Conservation (phyloP, 2,888 invertebrate genomes). For the Ditula angustiorana region DNA sequence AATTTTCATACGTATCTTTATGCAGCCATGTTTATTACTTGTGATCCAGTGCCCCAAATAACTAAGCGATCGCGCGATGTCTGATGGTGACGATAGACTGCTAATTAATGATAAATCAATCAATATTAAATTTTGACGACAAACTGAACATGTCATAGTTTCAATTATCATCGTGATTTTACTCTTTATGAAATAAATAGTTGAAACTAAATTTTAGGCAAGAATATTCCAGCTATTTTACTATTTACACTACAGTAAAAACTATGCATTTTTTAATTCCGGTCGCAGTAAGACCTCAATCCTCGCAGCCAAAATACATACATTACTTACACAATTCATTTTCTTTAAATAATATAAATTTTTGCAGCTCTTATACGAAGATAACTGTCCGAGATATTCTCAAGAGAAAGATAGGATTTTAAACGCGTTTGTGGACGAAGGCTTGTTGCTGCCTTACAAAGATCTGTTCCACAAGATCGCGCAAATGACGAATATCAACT, state of each 20-base stretch:
- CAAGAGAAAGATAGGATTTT: constrained; percentile 77
- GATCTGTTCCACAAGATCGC: constrained; percentile 78
- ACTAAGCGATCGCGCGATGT: background rate
- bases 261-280: too few relatives aligned
- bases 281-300: too few relatives aligned
- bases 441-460: constrained; percentile 70
- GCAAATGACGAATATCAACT: constrained; percentile 78
- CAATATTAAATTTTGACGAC: background rate
- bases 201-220: too few relatives aligned
- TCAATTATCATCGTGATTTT: background rate
- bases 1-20: background rate
- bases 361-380: constrained; percentile 75
- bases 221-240: too few relatives aligned
- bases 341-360: constrained; percentile 38
- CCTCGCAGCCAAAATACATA: too few relatives aligned
- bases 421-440: constrained; percentile 72
- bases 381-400: constrained; percentile 76
- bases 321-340: too few relatives aligned
- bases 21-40: background rate
- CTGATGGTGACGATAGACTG: background rate
- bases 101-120: background rate
- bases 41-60: background rate
- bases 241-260: too few relatives aligned
- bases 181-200: background rate
- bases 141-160: too few relatives aligned